A percentile compares a stretch with the other conserved stretches of the same genome.
These are phyloP conservation scores for Coremacera marginata DNA, from an alignment of 2,888 invertebrate genomes.

Conservation along the genomic window DNA sequence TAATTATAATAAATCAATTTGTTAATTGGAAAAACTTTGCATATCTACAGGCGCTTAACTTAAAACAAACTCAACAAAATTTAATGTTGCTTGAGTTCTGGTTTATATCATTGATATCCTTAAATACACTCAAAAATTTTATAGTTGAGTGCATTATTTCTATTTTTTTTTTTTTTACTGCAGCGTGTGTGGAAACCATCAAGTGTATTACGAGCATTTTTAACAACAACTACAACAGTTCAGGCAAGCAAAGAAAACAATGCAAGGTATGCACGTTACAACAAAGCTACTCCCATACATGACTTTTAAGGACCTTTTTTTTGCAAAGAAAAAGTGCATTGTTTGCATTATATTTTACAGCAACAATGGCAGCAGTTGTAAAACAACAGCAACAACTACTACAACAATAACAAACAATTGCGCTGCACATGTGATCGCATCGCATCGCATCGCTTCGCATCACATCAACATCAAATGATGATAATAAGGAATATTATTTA, in stretches of 20 bases:
- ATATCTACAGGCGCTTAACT: neutral
- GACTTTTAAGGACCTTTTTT: conserved; percentile 17
- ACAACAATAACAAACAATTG: conserved; percentile 11
- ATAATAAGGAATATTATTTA: conserved; percentile 68
- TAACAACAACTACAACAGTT: neutral
- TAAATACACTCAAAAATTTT: conserved; percentile 51
- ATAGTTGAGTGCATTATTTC: conserved; percentile 23
- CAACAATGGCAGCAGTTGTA: conserved; percentile 39
- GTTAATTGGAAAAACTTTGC: conserved; percentile 58
- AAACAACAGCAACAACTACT: neutral
- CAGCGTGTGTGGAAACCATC: conserved; percentile 50
- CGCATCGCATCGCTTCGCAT: conserved; percentile 19
- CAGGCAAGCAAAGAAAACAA: conserved; percentile 51
- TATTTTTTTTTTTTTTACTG: conserved; percentile 10
- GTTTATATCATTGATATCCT: conserved; percentile 39
- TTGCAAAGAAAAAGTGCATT: conserved; percentile 39
- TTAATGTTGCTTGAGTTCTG: neutral
- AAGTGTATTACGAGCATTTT: conserved; percentile 54
- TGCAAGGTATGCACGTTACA: conserved; percentile 43
- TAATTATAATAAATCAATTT: conserved; percentile 66
- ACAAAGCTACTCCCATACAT: neutral
- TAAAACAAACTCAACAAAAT: neutral
- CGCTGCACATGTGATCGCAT: conserved; percentile 34
- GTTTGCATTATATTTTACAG: conserved; percentile 49
- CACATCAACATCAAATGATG: conserved; percentile 52